Evolutionary conservation across 1,140 invertebrate genomes (phyloP), one percentile per base, ranked within the genome.

Genomic region (Limonius californicus): DNA sequence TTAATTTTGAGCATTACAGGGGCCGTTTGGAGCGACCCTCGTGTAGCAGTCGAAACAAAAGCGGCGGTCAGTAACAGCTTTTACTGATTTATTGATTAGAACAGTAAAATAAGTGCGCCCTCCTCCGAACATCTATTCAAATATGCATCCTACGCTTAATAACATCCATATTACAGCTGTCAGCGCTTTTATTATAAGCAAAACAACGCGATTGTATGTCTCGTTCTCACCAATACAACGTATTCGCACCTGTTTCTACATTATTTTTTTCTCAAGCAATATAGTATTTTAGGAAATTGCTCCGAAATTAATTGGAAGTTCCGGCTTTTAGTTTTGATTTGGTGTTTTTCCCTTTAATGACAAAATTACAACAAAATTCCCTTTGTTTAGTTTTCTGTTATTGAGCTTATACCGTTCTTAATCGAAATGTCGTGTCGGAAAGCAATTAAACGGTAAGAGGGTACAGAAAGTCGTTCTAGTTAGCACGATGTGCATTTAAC

Each of bases 71-170:
- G 63, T 61, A 61, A 64, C 63, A 64, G 63, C 63, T 64, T 64
- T 66, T 60, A 59, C 62, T 64, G 65, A 67, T 61, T 67, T 67
- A 67, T 67, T 61, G 65, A 67, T 67, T 67, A 50, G 23, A 30
- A 61, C 45, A 61, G 16, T 50, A 21, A 55, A 59, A 60, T 59
- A 62, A 66, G 58, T 57, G 59, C 57, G 53, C 65, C 59, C 16
- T 50, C n/a, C 59, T 63, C 55, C 27, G 56, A 59, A 55, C 59
- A 61, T 64, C 65, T 59, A 64, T 61, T 64, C 64, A 66, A 66
- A 66, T 59, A 60, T 21, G 54, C 58, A 54, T 63, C 59, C 61
- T 66, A 50, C 64, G 57, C 32, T 63, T 66, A 63, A 66, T 66
- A 66, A 66, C 61, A 59, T 65, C 45, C 57, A 65, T 50, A 66